Evolutionary conservation across 2,113 vertebrate species (phyloP), one percentile per base, ranked within the genome.

Genomic region (Lamprologus lemairii): DNA sequence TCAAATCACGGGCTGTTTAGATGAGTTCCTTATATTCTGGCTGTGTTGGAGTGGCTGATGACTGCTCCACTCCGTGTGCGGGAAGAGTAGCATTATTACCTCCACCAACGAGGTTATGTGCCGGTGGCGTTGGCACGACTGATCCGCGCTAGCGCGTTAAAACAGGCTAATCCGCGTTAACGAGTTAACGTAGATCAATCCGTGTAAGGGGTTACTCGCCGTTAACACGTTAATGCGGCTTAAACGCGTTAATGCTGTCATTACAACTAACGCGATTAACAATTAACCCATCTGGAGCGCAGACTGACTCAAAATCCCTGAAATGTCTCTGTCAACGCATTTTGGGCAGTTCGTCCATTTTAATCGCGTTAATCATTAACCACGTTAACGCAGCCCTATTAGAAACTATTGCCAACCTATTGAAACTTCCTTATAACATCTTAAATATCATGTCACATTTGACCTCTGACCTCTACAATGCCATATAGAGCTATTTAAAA

Each of bases 71-170:
- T 71, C 65, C 5, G 0, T 71, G 35, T 71, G 12, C 21, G 2
- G 35, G 65, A 71, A 16, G n/a, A 71, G 35, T 9, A 23, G n/a
- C n/a, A 16, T 71, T 65, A 37, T 71, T 40, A 40, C 35, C 63
- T 40, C 35, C 63, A 40, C 63, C 33, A 68, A 40, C 4, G 1
- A 37, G 4, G 7, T 68, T 68, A 68, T 14, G 35, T 14, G 19
- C 3, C 0, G 0, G 33, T 21, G 19, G 28, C 9, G 5, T 11
- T 33, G 17, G 63, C 33, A 65, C 7, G 0, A 33, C 28, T 63
- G 4, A 63, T 33, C 58, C 9, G 5, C 2, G 0, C 0, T 63
- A 11, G 28, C 5, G 1, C 26, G 0, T 60, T 60, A 60, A 60
- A 60, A 0, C 8, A 60, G 26, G 8, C 3, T 17, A 60, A 60